Evolutionary conservation across 1,140 invertebrate genomes (phyloP).

Genomic region (Lepidotrigona ventralis): DNA sequence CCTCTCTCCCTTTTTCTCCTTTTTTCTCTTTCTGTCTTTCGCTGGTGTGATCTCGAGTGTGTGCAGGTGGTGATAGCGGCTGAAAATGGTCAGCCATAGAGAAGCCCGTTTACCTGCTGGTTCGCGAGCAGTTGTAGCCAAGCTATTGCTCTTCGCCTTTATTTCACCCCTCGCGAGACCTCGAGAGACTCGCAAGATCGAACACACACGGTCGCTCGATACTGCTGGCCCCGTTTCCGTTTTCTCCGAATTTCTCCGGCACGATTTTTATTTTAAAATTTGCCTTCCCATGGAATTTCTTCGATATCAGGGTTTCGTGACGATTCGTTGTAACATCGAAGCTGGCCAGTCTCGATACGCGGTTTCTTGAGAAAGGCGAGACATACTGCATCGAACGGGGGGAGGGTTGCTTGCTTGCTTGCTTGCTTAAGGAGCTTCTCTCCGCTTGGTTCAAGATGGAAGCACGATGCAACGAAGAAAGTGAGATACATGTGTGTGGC

Average conservation of each 20-base stretch:
- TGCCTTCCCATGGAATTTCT: not conserved
- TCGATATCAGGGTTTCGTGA: not conserved
- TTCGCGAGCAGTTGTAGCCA: not conserved
- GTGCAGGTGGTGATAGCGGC: slow-evolving; percentile 23
- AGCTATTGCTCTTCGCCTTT: slow-evolving; percentile 17
- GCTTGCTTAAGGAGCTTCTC: not conserved
- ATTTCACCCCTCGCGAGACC: slow-evolving; percentile 9
- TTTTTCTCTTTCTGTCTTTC: too few relatives aligned
- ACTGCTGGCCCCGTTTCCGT: slow-evolving; percentile 35
- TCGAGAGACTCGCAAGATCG: not conserved
- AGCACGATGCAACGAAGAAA: not conserved
- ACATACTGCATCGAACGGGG: too few relatives aligned
- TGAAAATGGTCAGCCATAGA: not conserved
- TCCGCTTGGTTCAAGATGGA: not conserved
- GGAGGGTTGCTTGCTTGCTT: too few relatives aligned
- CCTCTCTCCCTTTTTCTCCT: not conserved
- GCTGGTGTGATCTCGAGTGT: not conserved
- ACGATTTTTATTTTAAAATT: slow-evolving; percentile 19
- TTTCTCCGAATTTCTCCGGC: not conserved
- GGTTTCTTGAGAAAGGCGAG: not conserved
- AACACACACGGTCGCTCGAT: slow-evolving; percentile 42
- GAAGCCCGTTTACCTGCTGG: not conserved
- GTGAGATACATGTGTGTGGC: not conserved
- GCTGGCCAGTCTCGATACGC: not conserved
- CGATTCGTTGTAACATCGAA: not conserved